These are phyloP conservation scores for Trigoniulus corallinus DNA, from an alignment of 1,140 invertebrate genomes.

Conservation along the genomic window DNA sequence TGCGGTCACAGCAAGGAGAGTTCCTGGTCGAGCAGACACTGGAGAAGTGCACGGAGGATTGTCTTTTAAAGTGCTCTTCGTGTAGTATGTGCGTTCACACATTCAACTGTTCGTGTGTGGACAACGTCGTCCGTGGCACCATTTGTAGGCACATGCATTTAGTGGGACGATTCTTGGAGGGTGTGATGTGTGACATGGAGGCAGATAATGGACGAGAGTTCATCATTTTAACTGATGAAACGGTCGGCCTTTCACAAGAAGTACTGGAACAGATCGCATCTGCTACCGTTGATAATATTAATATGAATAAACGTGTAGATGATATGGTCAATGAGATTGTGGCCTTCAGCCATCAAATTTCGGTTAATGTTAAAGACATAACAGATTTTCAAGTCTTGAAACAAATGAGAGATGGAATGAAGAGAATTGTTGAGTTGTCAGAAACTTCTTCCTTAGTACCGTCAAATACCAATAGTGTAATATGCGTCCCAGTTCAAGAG, in stretches of 20 bases:
- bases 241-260: not conserved
- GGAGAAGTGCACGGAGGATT: not conserved
- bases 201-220: not conserved
- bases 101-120: not conserved
- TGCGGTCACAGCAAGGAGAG: not conserved
- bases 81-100: not conserved
- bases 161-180: not conserved
- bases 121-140: not conserved
- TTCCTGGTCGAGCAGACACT: not conserved
- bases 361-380: not conserved
- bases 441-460: too few relatives aligned
- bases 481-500: too few relatives aligned
- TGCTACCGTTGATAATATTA: too few relatives aligned
- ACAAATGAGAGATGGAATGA: not conserved
- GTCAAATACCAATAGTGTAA: too few relatives aligned
- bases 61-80: not conserved
- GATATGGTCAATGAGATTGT: not conserved
- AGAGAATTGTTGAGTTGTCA: too few relatives aligned
- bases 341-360: not conserved
- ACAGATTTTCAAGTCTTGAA: not conserved
- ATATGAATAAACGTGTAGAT: too few relatives aligned
- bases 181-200: not conserved
- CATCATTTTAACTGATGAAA: not conserved
- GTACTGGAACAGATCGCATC: not conserved
- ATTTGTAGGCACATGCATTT: not conserved